Conservation (phyloP, 2,113 vertebrate species). For the Nyctereutes procyonoides region DNA sequence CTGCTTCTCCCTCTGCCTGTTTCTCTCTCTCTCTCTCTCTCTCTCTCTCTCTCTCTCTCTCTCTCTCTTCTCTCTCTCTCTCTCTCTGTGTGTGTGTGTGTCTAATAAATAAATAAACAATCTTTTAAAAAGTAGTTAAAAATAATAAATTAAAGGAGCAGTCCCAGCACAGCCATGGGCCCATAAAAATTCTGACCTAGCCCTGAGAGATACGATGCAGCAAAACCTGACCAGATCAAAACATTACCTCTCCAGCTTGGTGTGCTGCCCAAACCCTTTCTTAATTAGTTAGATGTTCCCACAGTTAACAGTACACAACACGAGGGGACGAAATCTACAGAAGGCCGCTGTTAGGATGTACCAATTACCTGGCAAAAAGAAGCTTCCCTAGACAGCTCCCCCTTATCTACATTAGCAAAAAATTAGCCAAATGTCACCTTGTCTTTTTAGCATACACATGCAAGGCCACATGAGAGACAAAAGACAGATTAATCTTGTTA, state of each 20-base stretch:
- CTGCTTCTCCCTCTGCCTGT: no score
- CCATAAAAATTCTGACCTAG: conserved; percentile 1
- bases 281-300: conserved; percentile 56
- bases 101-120: no score
- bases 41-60: no score
- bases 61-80: no score
- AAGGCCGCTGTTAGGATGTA: conserved; percentile 51
- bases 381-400: conserved; percentile 55
- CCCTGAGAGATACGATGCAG: background rate
- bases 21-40: no score
- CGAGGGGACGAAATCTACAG: conserved; percentile 47
- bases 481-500: background rate
- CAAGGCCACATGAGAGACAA: background rate
- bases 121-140: conserved; percentile 15
- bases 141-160: conserved; percentile 34
- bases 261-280: background rate
- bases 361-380: conserved; percentile 65
- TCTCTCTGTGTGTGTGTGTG: background rate
- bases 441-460: background rate
- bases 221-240: background rate
- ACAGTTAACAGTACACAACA: conserved; percentile 1
- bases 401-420: conserved; percentile 20
- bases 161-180: background rate
- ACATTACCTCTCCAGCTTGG: background rate
- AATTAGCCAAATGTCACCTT: conserved; percentile 55